Conservation (phyloP, 2,888 invertebrate species). For the Tachystola acroxantha region DNA sequence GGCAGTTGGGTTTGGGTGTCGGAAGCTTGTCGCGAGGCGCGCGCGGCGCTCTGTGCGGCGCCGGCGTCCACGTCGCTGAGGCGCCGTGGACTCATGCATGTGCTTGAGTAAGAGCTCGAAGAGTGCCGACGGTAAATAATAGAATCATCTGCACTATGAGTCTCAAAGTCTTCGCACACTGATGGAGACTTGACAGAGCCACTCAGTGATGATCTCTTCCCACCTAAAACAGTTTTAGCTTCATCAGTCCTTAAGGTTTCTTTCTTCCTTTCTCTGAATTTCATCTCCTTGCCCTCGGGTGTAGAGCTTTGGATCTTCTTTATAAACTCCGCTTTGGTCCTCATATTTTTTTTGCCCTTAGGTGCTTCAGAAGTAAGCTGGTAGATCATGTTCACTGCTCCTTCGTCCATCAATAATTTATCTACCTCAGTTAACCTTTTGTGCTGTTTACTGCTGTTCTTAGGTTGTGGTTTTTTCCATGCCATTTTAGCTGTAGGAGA, state of each 20-base stretch:
- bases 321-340: constrained; percentile 79
- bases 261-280: constrained; percentile 74
- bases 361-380: constrained; percentile 81
- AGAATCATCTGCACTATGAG: constrained; percentile 84
- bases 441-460: constrained; percentile 67
- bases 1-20: background rate
- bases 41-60: background rate
- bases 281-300: constrained; percentile 62
- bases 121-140: constrained; percentile 90
- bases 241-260: constrained; percentile 56
- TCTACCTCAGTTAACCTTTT: constrained; percentile 85
- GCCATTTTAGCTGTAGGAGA: constrained; percentile 55
- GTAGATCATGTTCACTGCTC: constrained; percentile 91
- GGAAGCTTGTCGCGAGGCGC: background rate
- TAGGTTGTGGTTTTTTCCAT: constrained; percentile 64
- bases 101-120: constrained; percentile 88
- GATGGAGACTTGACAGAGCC: constrained; percentile 73
- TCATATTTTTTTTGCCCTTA: constrained; percentile 69
- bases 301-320: constrained; percentile 78
- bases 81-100: constrained; percentile 81
- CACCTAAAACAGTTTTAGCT: constrained; percentile 48
- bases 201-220: constrained; percentile 54
- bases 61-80: constrained; percentile 69
- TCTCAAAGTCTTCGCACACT: constrained; percentile 80
- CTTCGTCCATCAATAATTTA: constrained; percentile 88